Base-by-base conservation (phyloP, 2,797 vertebrate genomes). In the Silurus lanzhouensis region DNA sequence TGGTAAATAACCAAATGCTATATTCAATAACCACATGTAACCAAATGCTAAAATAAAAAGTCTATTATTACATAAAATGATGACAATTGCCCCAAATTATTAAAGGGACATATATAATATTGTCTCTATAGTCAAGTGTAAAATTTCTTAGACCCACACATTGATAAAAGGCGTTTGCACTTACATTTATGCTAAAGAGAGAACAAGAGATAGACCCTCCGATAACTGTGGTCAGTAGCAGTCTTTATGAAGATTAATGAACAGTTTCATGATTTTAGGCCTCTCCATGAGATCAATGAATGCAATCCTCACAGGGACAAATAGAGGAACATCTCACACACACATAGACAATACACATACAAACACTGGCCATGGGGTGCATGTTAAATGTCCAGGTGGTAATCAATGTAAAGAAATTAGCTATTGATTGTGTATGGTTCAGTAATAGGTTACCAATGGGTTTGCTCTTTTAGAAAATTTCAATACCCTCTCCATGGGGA, bases 321-420 rank as follows among this genome's bases (percentile, higher is more conserved):
- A 92, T 93, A 91, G 55, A 95, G 93, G 95, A 96, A 93, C 94
- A 91, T 87, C 77, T 64, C 61, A 61, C 82, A 72, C 82, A 81
- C 83, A 85, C 76, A 84, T 25, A 63, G 17, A 79, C 72, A 75
- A 79, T 22, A 52, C 92, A 89, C 92, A 91, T 91, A 94, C 97
- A 95, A 90, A 94, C 20, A 19, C 79, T 94, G 95, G 95, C 96
- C 96, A 93, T 94, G 93, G 94, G 96, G 95, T 93, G 94, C 90
- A 93, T 95, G 96, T 97, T 95, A 97, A 97, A 98, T 96, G 96
- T 95, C 95, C 96, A 96, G 97, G 95, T 93, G 95, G 92, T 96
- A 97, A 98, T 99, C 97, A 96, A 98, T 98, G 96, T 92, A 94
- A 93, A 95, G 94, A 98, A 98, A 98, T 99, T 97, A 97, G 95